A percentile compares a stretch with the other conserved stretches of the same genome.
Conservation (phyloP, 2,888 invertebrate genomes). For the Stictocephala bisonia region DNA sequence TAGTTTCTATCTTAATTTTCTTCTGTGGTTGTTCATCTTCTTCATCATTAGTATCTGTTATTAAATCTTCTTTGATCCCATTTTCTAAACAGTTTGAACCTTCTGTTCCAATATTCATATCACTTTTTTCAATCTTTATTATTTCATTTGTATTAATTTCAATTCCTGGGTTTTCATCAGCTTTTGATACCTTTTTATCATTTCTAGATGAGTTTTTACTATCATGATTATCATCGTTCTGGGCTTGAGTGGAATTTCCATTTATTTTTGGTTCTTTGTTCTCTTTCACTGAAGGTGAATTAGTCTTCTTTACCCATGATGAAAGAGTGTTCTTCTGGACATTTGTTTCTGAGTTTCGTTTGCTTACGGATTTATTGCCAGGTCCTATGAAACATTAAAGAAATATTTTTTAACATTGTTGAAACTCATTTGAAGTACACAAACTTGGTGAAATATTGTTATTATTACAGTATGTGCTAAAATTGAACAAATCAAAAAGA, state of each 20-base stretch:
- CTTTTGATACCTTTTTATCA: neutral
- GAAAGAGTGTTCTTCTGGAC: constrained; percentile 15
- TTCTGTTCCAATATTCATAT: too few species aligned
- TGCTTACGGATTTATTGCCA: constrained; percentile 7
- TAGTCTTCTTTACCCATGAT: constrained; percentile 10
- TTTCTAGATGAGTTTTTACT: too few species aligned
- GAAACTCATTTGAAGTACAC: too few species aligned
- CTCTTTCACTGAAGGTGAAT: constrained; percentile 2
- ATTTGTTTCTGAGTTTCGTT: neutral
- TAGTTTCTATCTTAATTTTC: constrained; percentile 44
- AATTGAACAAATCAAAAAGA: too few species aligned
- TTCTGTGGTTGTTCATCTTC: neutral
- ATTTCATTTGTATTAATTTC: too few species aligned
- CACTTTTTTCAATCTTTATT: too few species aligned
- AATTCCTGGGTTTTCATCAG: neutral
- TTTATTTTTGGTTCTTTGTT: neutral
- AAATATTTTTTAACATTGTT: too few species aligned
- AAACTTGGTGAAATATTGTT: too few species aligned
- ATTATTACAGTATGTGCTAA: too few species aligned
- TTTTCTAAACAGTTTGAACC: too few species aligned
- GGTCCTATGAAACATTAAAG: constrained; percentile 16
- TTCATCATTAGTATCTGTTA: constrained; percentile 12
- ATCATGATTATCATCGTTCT: too few species aligned
- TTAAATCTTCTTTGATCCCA: neutral
- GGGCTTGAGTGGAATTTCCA: too few species aligned